Percentiles rank a stretch among this genome's conserved stretches.
Conservation (phyloP, 2,113 vertebrate genomes). For the Gallinago media region DNA sequence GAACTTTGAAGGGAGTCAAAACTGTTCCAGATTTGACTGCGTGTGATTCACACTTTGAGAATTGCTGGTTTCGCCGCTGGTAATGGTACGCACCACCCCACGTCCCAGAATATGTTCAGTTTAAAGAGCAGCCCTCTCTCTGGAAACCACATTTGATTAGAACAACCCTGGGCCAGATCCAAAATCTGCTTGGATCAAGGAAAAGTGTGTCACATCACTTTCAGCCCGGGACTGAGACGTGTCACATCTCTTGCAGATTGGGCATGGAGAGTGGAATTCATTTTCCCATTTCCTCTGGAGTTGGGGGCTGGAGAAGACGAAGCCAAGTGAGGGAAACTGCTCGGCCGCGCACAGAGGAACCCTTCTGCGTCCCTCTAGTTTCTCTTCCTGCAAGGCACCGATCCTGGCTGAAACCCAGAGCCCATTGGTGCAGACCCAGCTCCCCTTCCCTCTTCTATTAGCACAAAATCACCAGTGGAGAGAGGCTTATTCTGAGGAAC, state of each 20-base stretch:
- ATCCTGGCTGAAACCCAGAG: conserved; percentile 24
- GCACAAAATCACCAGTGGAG: neutral
- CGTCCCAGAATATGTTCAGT: neutral
- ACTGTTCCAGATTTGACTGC: conserved; percentile 1
- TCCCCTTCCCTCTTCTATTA: neutral
- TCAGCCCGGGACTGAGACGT: conserved; percentile 14
- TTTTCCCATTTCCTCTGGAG: conserved; percentile 40
- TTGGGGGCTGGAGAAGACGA: neutral
- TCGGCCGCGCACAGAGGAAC: neutral
- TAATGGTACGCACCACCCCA: neutral
- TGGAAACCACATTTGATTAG: conserved; percentile 58
- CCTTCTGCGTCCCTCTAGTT: neutral
- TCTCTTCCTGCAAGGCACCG: neutral
- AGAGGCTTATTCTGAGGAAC: neutral
- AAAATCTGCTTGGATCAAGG: conserved; percentile 25
- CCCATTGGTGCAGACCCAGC: neutral
- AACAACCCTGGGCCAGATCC: conserved; percentile 27
- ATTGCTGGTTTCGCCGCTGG: neutral
- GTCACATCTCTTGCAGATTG: conserved; percentile 36
- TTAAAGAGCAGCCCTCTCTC: conserved; percentile 21
- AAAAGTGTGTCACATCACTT: conserved; percentile 35
- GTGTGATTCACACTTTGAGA: conserved; percentile 35
- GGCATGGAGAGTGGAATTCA: conserved; percentile 21
- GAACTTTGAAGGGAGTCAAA: conserved; percentile 14
- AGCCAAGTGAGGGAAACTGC: conserved; percentile 15